A percentile compares a stretch with the other conserved stretches of the same genome.
Evolutionary conservation across 2,888 invertebrate species (phyloP).

Genomic region (Podabrus alpinus): DNA sequence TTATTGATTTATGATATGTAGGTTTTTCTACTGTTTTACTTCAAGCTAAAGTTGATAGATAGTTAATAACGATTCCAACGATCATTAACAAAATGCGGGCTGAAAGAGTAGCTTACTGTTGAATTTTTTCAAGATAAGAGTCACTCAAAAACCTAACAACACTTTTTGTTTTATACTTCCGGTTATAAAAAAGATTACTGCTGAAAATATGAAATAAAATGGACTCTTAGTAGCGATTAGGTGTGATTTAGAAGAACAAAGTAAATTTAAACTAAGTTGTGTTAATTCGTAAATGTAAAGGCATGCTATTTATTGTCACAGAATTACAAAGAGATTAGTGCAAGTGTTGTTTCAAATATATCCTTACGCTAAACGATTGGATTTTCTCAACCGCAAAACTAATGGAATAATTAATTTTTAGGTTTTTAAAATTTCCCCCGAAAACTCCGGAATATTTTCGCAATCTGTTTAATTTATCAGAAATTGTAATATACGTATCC

Average conservation of each 20-base stretch:
- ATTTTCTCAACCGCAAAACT: neutral
- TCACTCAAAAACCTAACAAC: neutral
- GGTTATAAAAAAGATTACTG: neutral
- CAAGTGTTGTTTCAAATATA: neutral
- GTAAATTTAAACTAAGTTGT: neutral
- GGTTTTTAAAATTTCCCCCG: neutral
- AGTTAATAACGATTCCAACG: neutral
- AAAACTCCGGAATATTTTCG: neutral
- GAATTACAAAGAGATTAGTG: neutral
- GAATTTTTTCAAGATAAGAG: neutral
- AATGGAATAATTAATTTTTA: constrained; percentile 1
- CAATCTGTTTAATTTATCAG: neutral
- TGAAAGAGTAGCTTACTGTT: neutral
- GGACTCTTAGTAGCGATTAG: neutral
- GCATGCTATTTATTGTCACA: neutral
- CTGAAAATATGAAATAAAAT: neutral
- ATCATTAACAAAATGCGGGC: neutral
- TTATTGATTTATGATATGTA: neutral
- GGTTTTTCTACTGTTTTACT: neutral
- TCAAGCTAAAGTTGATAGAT: neutral
- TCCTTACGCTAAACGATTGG: neutral
- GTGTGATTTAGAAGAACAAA: neutral
- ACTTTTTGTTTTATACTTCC: neutral
- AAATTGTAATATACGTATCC: neutral
- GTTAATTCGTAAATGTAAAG: neutral